Evolutionary conservation across 2,113 vertebrate genomes (phyloP), one percentile per base, ranked within the genome.

Genomic region (Tychaedon coryphoeus): DNA sequence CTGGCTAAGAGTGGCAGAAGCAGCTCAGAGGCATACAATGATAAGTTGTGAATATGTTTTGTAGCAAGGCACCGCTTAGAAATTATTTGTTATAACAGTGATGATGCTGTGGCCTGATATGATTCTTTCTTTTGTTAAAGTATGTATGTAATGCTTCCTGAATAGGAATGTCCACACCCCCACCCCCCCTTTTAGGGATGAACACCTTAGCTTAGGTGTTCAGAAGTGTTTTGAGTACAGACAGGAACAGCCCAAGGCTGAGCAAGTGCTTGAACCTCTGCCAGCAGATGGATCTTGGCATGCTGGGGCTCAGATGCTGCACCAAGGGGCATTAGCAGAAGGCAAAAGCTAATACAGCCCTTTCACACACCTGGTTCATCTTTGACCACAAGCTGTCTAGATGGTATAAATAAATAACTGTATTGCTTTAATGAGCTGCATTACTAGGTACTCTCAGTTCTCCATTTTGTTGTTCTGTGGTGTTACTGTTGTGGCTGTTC

Each of bases 161-260:
- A n/a, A 22, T 2, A 34, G n/a, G n/a, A 40, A 22, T 65, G 29
- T 38, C 45, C 16, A 28, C 23, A 17, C 36, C 36, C 36, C 36
- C 5, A 2, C 3, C 7, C 8, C 7, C 4, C 36, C 36, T 9
- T 36, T 56, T 3, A n/a, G 69, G 34, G n/a, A 4, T 54, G 23
- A 29, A 2, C 58, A 33, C 12, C 23, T 65, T 10, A 10, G 22
- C 15, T 26, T 8, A 12, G 26, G 13, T 62, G 22, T 28, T 62
- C 4, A n/a, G 14, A 42, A 24, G 25, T 3, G 19, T 31, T 84
- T 81, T 24, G 23, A 53, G 9, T 20, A 25, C 31, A n/a, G 50
- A 6, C 3, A 58, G 60, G 22, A 19, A 10, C 20, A 61, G 31
- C 48, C 54, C 40, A 33, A 84, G 76, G 33, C 10, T 14, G 67